Evolutionary conservation across 1,140 invertebrate species (phyloP), one percentile per base, ranked within the genome.

Genomic region (Panagrolaimus sp.): DNA sequence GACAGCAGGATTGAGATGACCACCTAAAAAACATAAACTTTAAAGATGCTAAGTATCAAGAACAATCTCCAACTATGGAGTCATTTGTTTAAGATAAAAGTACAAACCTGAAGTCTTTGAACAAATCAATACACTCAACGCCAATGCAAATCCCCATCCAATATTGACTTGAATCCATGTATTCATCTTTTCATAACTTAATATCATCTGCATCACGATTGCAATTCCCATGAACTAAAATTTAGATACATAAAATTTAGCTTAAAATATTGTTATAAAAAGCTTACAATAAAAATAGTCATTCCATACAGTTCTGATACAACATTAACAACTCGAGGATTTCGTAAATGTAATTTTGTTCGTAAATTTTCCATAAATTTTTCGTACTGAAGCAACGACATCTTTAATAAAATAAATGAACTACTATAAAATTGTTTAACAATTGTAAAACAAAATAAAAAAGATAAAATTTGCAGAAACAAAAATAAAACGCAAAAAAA

Each of bases 1-100:
- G 0, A 86, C 84, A 6, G 85, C 84, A 26, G 85, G 85, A 71
- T 86, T 86, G 28, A 86, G 67, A 71, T 86, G 85, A 26, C 83
- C 85, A 68, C 85, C 85, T 86, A 26, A 38, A 75, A 72, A 43
- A n/a, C n/a, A n/a, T n/a, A n/a, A n/a, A n/a, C n/a, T 9, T 69
- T n/a, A n/a, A n/a, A n/a, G n/a, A n/a, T n/a, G n/a, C n/a, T n/a
- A n/a, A n/a, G n/a, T n/a, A n/a, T n/a, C n/a, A n/a, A n/a, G n/a
- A n/a, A n/a, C n/a, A n/a, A n/a, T n/a, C n/a, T n/a, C n/a, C n/a
- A n/a, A n/a, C n/a, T n/a, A n/a, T n/a, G n/a, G n/a, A n/a, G n/a
- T n/a, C n/a, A 38, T 38, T 38, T 4, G 32, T 4, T 38, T 4
- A 38, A 38, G n/a, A n/a, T n/a, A n/a, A n/a, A n/a, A 38, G 7